Evolutionary conservation across 2,888 invertebrate genomes (phyloP), one percentile per base, ranked within the genome.

Genomic region (Capitulum mitella): DNA sequence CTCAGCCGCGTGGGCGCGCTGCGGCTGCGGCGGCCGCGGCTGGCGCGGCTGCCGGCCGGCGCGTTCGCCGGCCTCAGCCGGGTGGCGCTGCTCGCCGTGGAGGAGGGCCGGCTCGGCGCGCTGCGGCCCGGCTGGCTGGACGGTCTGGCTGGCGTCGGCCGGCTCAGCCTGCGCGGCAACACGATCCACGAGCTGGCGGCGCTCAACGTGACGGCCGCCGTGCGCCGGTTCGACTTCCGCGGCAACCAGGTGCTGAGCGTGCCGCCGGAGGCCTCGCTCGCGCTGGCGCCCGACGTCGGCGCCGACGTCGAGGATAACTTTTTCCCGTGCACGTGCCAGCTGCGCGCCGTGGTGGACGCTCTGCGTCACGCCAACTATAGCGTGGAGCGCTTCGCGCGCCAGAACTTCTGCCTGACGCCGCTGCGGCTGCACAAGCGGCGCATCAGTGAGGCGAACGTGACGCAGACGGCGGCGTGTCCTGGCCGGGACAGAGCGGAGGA

Each of bases 401-500:
- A 90, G 83, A 95, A 95, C 86, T 92, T 89, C 85, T 95, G 94
- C 87, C 93, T 94, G 84, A 93, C 93, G 32, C 94, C 94, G 80
- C 87, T 93, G 83, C 92, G 93, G 85, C 90, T 92, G 82, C 93
- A 94, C 82, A 93, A 93, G 0, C 89, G 91, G 82, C 90, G 91
- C 74, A 90, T 94, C 89, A 90, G 89, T 80, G 89, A 88, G 78
- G 87, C 92, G 81, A 90, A 91, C 83, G 87, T 91, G 80, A 90
- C 90, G 80, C 85, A 89, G 19, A 89, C 92, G 81, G 91, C 90
- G 16, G 88, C 89, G 81, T 92, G 92, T 84, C 89, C 90, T 83
- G 91, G 91, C 83, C 90, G 32, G 34, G 61, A 61, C 61, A 58
- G 58, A 29, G 58, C n/a, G 8, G 58, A 58, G 58, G 32, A 34